Conservation (phyloP, 2,888 invertebrate genomes). For the Coelogynopora nodosa region DNA sequence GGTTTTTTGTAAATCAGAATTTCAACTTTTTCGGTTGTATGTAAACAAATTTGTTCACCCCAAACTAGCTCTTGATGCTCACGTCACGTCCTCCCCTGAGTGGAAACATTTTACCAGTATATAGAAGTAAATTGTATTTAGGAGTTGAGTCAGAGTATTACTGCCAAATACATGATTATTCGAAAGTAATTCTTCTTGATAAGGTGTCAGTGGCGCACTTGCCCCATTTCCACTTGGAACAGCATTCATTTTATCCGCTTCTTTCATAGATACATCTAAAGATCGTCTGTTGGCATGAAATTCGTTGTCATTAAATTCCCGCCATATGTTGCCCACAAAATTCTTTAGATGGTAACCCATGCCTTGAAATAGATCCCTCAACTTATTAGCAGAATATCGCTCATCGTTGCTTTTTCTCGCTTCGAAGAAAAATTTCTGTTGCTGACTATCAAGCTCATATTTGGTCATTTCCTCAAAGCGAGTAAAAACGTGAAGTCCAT, state of each 20-base stretch:
- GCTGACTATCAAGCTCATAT: neutral
- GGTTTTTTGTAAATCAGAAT: too few species aligned
- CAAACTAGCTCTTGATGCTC: too few species aligned
- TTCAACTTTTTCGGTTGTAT: too few species aligned
- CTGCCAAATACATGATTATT: too few species aligned
- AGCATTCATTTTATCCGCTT: neutral
- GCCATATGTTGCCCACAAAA: neutral
- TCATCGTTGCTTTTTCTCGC: neutral
- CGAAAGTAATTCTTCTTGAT: too few species aligned
- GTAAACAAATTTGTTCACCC: too few species aligned
- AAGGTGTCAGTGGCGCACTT: too few species aligned
- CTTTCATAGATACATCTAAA: neutral
- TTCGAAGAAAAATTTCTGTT: neutral
- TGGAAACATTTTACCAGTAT: too few species aligned
- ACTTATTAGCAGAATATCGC: neutral
- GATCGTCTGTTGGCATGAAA: neutral
- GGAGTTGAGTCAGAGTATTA: too few species aligned
- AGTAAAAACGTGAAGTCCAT: neutral
- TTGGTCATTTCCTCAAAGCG: neutral
- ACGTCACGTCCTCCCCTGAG: too few species aligned
- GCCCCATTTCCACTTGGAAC: too few species aligned
- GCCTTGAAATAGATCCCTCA: neutral
- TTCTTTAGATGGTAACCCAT: neutral
- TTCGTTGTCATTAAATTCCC: neutral
- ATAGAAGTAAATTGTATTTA: too few species aligned